phyloP scores from a whole-genome alignment of 53 echinoderm and acorn worm genomes.

The Glandiceps talaboti region DNA sequence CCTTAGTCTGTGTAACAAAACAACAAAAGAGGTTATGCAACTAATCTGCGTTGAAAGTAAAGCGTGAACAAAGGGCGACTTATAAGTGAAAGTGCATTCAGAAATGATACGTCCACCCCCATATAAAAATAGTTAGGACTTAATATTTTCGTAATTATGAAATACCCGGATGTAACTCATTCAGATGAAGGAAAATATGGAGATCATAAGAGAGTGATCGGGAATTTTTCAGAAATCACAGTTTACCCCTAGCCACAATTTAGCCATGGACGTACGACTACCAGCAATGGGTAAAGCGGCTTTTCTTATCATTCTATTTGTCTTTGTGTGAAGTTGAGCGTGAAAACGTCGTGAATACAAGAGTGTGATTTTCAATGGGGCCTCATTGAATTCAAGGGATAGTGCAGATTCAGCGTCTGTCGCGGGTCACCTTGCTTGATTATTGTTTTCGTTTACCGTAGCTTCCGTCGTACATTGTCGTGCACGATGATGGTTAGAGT shows the following conservation, averaged over 20 bases:
- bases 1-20: too few species aligned
- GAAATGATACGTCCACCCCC: neutral
- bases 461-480: too few species aligned
- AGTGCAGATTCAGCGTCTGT: too few species aligned
- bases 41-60: too few species aligned
- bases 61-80: neutral
- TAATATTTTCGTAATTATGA: neutral
- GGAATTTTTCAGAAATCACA: neutral
- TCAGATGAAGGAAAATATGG: neutral
- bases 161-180: neutral
- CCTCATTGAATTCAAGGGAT: neutral
- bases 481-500: neutral
- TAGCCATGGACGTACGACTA: neutral
- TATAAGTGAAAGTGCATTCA: neutral
- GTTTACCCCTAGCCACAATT: neutral
- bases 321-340: neutral
- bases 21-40: too few species aligned
- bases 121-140: neutral
- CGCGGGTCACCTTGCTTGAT: too few species aligned
- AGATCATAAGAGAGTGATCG: neutral
- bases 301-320: neutral
- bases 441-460: too few species aligned
- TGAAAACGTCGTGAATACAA: neutral
- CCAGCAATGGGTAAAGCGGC: neutral
- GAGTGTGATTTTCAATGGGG: neutral